Evolutionary conservation across 2,888 invertebrate genomes (phyloP), one percentile per base, ranked within the genome.

Genomic region (Drosophila histrio): DNA sequence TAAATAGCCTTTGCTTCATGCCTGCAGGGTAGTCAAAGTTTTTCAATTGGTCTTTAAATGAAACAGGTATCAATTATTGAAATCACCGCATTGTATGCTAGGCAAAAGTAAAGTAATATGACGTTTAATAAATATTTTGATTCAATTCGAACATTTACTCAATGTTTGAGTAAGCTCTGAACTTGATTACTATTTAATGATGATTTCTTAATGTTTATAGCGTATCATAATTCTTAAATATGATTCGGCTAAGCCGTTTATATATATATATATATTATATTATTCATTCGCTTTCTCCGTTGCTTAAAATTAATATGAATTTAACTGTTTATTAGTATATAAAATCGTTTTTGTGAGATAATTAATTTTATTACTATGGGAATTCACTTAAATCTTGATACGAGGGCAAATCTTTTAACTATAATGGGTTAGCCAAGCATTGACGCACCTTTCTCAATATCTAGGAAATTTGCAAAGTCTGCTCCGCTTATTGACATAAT

Each of bases 381-480:
- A 44, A 28, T 28, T 30, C 8, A 32, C 1, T 26, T 7, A 5
- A 19, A 26, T 38, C 6, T 3, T 3, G 2, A 38, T 9, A 13
- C 28, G 36, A 38, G 19, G 38, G 3, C 32, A 17, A 43, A n/a
- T 34, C 17, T 8, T 4, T 54, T 22, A 43, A 32, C 43, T 34
- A 26, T 21, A 28, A 36, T 30, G 22, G 56, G 49, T 52, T 53
- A 53, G 41, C 7, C 32, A 67, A 50, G 36, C 62, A 50, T 24
- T 72, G 72, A 72, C 72, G 69, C 65, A 69, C 69, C 49, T 63
- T 68, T 3, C 53, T 41, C 36, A 17, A 32, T 53, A 60, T 70
- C 57, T 69, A 53, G 69, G 57, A 64, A 69, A 34, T 65, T 34
- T 50, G 26, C 38, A 50, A 34, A 54, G 43, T 46, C 38, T 39